These are phyloP conservation scores for Drosophila asahinai DNA, from an alignment of 1,140 invertebrate species.

Conservation along the genomic window DNA sequence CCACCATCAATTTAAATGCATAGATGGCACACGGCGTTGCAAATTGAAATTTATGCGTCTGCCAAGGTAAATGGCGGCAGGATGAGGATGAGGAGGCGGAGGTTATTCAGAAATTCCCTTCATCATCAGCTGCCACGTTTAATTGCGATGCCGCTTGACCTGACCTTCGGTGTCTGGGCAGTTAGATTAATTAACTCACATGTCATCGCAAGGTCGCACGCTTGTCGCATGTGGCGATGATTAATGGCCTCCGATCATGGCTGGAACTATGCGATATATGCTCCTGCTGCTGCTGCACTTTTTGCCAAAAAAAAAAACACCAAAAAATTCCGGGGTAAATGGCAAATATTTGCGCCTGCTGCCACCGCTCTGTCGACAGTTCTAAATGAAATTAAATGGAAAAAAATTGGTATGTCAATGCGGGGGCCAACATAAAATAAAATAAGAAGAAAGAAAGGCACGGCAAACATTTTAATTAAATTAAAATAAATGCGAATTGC, in stretches of 20 bases:
- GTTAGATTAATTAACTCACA: slow-evolving; percentile 80
- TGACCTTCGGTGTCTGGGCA: slow-evolving; percentile 69
- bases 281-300: no score
- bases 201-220: slow-evolving; percentile 68
- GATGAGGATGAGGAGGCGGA: not conserved
- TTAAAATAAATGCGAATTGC: slow-evolving; percentile 51
- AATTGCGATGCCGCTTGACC: slow-evolving; percentile 57
- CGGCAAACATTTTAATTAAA: slow-evolving; percentile 70
- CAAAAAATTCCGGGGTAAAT: slow-evolving; percentile 26
- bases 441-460: slow-evolving; percentile 2
- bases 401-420: slow-evolving; percentile 40
- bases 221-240: slow-evolving; percentile 66
- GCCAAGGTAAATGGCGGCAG: slow-evolving; percentile 30
- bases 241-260: slow-evolving; percentile 54
- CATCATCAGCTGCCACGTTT: slow-evolving; percentile 42
- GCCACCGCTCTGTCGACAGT: slow-evolving; percentile 21
- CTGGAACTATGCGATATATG: slow-evolving; percentile 12
- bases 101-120: slow-evolving; percentile 12
- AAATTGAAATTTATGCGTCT: slow-evolving; percentile 80
- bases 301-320: not conserved
- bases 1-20: slow-evolving; percentile 56
- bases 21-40: slow-evolving; percentile 38
- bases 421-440: slow-evolving; percentile 17
- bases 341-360: slow-evolving; percentile 47
- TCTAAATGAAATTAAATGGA: slow-evolving; percentile 57